Base-by-base conservation (phyloP, 2,113 vertebrate genomes). In the Oreochromis spilurus region DNA sequence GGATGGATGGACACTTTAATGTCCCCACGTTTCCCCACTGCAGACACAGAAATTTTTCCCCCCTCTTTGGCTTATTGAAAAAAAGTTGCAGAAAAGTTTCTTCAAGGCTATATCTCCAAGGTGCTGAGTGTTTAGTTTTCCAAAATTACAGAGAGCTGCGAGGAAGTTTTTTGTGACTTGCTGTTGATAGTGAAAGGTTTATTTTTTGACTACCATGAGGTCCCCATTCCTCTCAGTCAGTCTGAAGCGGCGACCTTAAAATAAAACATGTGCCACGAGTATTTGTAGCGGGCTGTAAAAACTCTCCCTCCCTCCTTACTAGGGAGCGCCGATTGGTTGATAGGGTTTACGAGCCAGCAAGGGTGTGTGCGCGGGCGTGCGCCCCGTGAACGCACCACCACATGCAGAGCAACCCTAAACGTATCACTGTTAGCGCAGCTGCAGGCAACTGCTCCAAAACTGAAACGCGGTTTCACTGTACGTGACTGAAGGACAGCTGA, bases 281-380 rank as follows among this genome's bases (percentile, higher is more conserved):
- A 86, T 91, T 90, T 93, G 92, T 91, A 91, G 91, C 75, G 84
- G 81, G 26, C 45, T 48, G 19, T 6, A 3, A 45, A 14, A 53
- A n/a, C 52, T 13, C 58, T 36, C 50, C 72, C 89, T 53, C 67
- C 58, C 70, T 45, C 21, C 60, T 67, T 4, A 9, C 21, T 8
- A 38, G 45, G 13, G 17, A 2, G 0, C 52, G 5, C 84, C 92
- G 91, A 95, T 95, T 95, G 95, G 72, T 77, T 52, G 17, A 52
- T 52, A 29, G 16, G 10, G 9, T 31, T 52, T 77, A 34, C 6
- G 4, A 31, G 26, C 26, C 72, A 50, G 17, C 26, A 13, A 29
- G 72, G 9, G 16, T 48, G 43, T 50, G 60, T 5, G 65, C n/a
- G 53, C 4, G 17, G 3, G 52, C 19, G 84, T 81, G 53, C 17